Evolutionary conservation across 2,797 vertebrate genomes (phyloP).

Genomic region (Bryconaethiops microstoma): DNA sequence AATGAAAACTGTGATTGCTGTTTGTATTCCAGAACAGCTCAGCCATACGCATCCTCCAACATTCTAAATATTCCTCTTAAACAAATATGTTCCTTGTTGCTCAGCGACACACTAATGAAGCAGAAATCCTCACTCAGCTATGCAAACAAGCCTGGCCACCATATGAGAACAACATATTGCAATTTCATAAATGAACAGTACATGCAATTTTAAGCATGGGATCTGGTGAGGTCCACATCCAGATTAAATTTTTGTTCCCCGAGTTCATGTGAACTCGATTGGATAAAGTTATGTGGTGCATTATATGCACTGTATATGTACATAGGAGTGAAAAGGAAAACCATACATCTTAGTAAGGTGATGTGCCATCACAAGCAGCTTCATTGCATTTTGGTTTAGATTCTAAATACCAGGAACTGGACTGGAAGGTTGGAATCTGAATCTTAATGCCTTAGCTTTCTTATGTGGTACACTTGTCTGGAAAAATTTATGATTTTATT

Average conservation of each 20-base stretch:
- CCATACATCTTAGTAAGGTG: no score
- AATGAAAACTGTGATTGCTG: background rate
- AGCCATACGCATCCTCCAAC: slow-evolving; percentile 24
- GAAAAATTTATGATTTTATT: no score
- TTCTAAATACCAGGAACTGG: no score
- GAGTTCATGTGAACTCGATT: background rate
- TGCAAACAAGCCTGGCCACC: slow-evolving; percentile 69
- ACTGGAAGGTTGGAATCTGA: no score
- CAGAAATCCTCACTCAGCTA: slow-evolving; percentile 70
- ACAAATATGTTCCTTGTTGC: slow-evolving; percentile 49
- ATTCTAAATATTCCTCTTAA: slow-evolving; percentile 26
- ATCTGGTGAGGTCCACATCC: slow-evolving; percentile 44
- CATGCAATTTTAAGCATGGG: slow-evolving; percentile 60
- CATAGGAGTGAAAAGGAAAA: no score
- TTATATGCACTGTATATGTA: background rate
- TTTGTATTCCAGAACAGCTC: background rate
- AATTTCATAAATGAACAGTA: slow-evolving; percentile 68
- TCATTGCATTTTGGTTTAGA: no score
- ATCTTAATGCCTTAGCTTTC: no score
- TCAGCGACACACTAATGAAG: slow-evolving; percentile 70
- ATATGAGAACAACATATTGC: slow-evolving; percentile 70
- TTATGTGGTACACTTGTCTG: no score
- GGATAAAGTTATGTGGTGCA: no score
- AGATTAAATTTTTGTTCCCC: slow-evolving; percentile 1
- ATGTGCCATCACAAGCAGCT: no score